These are phyloP conservation scores for Caretta caretta DNA, from an alignment of 2,113 vertebrate species.

Conservation along the genomic window DNA sequence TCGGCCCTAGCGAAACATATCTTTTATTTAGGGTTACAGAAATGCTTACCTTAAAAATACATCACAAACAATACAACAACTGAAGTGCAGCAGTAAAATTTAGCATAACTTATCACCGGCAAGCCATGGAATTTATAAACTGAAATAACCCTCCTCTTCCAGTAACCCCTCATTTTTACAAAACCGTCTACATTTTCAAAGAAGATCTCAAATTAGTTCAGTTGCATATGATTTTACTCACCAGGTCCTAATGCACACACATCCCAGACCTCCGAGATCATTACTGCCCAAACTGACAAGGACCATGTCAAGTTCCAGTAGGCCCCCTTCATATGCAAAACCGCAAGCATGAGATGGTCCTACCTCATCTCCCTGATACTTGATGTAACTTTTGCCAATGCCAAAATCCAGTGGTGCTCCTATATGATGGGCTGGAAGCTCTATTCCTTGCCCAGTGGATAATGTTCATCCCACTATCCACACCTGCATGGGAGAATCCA, in stretches of 20 bases:
- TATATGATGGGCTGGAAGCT: neutral
- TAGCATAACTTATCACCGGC: neutral
- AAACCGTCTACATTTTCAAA: neutral
- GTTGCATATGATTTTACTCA: neutral
- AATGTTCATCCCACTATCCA: neutral
- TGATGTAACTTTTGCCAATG: neutral
- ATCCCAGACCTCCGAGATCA: neutral
- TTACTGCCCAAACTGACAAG: neutral
- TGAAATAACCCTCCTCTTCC: neutral
- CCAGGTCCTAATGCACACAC: neutral
- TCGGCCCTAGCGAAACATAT: neutral
- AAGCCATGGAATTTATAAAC: neutral
- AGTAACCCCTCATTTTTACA: neutral
- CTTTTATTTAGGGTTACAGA: neutral
- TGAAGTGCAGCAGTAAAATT: neutral
- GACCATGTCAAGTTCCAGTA: neutral
- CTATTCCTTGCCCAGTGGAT: neutral
- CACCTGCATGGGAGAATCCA: neutral
- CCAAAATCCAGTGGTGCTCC: neutral
- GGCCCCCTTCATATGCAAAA: neutral
- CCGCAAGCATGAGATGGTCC: neutral
- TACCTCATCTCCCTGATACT: neutral
- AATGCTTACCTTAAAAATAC: neutral
- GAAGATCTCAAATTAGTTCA: neutral
- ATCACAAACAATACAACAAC: neutral